phyloP scores from a whole-genome alignment of 1,140 invertebrate species.

The Musca vetustissima region DNA sequence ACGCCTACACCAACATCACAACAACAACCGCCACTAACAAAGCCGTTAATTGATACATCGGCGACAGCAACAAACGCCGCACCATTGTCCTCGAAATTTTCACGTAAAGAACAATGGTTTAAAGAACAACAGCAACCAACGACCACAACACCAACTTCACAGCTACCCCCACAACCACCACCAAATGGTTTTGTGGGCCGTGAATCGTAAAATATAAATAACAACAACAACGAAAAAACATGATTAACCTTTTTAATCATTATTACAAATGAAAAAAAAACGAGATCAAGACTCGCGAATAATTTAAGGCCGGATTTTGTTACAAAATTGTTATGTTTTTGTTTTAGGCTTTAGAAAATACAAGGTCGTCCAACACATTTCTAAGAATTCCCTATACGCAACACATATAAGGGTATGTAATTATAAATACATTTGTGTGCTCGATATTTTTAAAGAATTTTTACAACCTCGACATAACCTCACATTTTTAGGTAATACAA shows the following conservation, averaged over 20 bases:
- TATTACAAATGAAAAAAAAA: neutral
- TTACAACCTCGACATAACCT: too few relatives aligned
- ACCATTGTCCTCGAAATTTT: conserved; percentile 13
- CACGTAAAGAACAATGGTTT: conserved; percentile 49
- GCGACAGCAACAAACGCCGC: too few relatives aligned
- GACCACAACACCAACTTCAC: conserved; percentile 29
- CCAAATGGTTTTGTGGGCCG: conserved; percentile 53
- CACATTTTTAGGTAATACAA: too few relatives aligned
- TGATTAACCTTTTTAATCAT: too few relatives aligned
- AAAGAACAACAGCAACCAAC: conserved; percentile 26
- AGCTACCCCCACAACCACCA: conserved; percentile 45
- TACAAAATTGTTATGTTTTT: too few relatives aligned
- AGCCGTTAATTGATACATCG: neutral
- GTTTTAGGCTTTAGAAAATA: too few relatives aligned
- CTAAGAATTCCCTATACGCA: too few relatives aligned
- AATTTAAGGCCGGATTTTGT: neutral
- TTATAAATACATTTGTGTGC: too few relatives aligned
- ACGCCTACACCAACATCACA: conserved; percentile 10
- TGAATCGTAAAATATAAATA: too few relatives aligned
- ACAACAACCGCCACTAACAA: neutral
- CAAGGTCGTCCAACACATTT: too few relatives aligned
- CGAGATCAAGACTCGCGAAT: neutral
- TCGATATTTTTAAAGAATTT: too few relatives aligned
- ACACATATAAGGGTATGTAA: too few relatives aligned
- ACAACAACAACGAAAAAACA: conserved; percentile 7